phyloP scores from a whole-genome alignment of 2,888 invertebrate genomes.

The Palloptera scutellata region DNA sequence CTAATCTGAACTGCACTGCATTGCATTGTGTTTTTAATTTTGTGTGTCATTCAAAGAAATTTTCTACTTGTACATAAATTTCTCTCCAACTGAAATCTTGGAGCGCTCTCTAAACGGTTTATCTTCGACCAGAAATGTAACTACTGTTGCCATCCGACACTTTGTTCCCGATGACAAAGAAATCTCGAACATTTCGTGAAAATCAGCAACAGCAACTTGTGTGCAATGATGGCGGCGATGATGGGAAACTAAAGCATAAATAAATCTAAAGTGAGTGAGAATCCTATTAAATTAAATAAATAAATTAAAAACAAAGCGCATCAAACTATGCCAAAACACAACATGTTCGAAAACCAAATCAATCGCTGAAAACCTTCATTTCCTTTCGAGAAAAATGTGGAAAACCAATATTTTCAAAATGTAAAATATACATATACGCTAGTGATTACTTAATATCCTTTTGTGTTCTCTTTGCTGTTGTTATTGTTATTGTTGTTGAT shows the following conservation, averaged over 20 bases:
- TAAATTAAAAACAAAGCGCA: neutral
- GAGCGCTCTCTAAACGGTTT: constrained; percentile 3
- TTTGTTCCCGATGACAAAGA: too few relatives aligned
- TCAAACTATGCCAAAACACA: neutral
- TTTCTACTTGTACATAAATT: too few relatives aligned
- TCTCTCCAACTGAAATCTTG: neutral
- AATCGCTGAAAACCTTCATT: constrained; percentile 11
- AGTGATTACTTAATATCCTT: constrained; percentile 48
- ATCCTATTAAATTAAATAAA: too few relatives aligned
- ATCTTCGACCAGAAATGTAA: too few relatives aligned
- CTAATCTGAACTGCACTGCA: constrained; percentile 16
- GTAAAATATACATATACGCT: constrained; percentile 6
- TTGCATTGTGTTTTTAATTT: too few relatives aligned
- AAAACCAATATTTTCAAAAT: neutral
- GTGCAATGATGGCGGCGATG: neutral
- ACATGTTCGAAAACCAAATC: constrained; percentile 5
- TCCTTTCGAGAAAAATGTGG: neutral
- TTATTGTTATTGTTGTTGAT: constrained; percentile 33
- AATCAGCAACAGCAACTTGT: neutral
- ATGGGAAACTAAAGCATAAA: neutral
- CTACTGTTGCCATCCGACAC: too few relatives aligned
- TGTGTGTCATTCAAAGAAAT: too few relatives aligned
- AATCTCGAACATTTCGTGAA: too few relatives aligned
- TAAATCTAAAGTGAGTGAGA: too few relatives aligned
- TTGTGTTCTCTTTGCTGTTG: constrained; percentile 34